Percentiles rank a stretch among this genome's conserved stretches.
Evolutionary conservation across 2,888 invertebrate species (phyloP).

Genomic region (Oxycera nigricornis): DNA sequence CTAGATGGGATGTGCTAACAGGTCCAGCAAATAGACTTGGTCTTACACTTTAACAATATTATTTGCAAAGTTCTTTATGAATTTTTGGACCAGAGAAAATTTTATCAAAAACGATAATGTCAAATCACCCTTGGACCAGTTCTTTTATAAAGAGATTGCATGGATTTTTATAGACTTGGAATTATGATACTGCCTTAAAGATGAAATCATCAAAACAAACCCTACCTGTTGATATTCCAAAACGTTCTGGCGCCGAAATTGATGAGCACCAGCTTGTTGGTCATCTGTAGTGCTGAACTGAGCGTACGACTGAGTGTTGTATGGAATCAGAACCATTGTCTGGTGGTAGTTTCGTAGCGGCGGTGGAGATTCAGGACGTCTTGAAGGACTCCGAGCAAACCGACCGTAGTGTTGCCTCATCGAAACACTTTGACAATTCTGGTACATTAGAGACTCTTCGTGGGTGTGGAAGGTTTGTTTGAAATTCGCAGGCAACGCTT

Average conservation of each 20-base stretch:
- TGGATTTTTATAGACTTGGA: too few species aligned
- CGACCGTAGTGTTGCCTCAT: constrained; percentile 57
- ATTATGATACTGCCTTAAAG: too few species aligned
- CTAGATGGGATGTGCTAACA: too few species aligned
- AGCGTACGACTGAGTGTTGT: constrained; percentile 64
- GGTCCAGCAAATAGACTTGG: too few species aligned
- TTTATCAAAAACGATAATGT: too few species aligned
- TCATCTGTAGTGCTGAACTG: constrained; percentile 59
- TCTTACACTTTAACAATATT: too few species aligned
- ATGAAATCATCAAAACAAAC: not conserved
- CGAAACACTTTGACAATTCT: constrained; percentile 58
- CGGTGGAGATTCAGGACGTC: constrained; percentile 73
- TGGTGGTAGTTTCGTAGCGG: constrained; percentile 74
- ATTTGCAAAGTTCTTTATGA: too few species aligned
- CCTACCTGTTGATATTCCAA: constrained; percentile 62
- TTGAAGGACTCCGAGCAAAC: constrained; percentile 61
- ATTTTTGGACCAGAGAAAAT: too few species aligned
- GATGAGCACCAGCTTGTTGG: constrained; percentile 58
- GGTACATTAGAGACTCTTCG: constrained; percentile 59
- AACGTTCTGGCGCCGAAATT: constrained; percentile 60
- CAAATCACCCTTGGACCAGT: too few species aligned
- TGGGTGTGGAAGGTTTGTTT: constrained; percentile 60
- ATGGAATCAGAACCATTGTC: constrained; percentile 73
- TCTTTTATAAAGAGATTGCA: too few species aligned
- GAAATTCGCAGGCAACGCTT: constrained; percentile 59